Evolutionary conservation across 2,888 invertebrate genomes (phyloP).

Genomic region (Gryllus longicercus): DNA sequence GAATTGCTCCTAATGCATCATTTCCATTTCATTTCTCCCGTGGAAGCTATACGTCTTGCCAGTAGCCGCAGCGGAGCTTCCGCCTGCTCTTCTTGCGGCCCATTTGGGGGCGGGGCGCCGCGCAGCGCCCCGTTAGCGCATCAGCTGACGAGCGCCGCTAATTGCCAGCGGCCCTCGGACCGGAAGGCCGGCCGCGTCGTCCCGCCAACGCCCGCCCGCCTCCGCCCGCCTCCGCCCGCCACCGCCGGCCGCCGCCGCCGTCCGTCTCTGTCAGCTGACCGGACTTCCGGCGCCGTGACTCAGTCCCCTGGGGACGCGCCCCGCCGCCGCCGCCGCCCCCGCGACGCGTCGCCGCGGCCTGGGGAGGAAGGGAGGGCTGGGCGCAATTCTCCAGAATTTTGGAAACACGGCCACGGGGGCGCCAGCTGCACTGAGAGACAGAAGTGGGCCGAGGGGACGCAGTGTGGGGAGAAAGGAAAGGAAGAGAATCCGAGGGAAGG

Average conservation of each 20-base stretch:
- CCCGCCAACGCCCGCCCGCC: background rate
- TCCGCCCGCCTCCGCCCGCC: background rate
- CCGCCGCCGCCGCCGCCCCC: background rate
- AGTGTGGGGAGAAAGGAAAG: too few relatives aligned
- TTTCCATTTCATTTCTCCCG: too few relatives aligned
- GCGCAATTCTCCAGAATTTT: background rate
- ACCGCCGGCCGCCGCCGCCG: background rate
- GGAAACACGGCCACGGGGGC: background rate
- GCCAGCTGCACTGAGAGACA: background rate
- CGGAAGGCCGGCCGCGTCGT: background rate
- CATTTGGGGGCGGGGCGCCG: too few relatives aligned
- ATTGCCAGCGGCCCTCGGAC: background rate
- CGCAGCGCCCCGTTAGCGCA: too few relatives aligned
- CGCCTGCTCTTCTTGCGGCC: too few relatives aligned
- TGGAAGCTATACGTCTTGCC: too few relatives aligned
- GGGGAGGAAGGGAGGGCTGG: background rate
- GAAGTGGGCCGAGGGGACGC: background rate
- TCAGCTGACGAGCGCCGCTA: background rate
- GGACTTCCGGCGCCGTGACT: conserved; percentile 9
- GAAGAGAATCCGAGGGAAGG: too few relatives aligned
- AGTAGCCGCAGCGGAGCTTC: too few relatives aligned
- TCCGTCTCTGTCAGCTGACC: background rate
- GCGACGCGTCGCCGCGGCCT: background rate
- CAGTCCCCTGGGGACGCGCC: background rate
- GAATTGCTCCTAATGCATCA: too few relatives aligned